Evolutionary conservation across 2,888 invertebrate species (phyloP).

Genomic region (Drosophila cognata): DNA sequence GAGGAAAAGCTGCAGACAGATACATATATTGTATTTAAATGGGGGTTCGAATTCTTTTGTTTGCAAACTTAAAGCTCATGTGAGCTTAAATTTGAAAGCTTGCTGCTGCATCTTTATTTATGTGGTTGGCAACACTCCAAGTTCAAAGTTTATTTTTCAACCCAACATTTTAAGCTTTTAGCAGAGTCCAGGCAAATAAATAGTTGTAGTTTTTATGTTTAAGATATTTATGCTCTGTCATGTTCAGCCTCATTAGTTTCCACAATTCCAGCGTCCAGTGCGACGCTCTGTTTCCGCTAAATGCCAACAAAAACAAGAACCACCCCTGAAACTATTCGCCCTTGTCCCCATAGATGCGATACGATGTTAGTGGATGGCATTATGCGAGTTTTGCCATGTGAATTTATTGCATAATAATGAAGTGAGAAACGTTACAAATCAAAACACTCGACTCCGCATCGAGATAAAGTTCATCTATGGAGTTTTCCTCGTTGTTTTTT

Average conservation of each 20-base stretch:
- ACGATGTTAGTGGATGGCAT: conserved; percentile 54
- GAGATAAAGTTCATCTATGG: conserved; percentile 63
- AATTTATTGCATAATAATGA: conserved; percentile 84
- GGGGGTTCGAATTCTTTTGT: not conserved
- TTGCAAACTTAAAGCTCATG: conserved; percentile 31
- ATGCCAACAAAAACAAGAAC: conserved; percentile 21
- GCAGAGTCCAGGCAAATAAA: conserved; percentile 5
- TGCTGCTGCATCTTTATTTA: not conserved
- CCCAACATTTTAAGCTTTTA: conserved; percentile 21
- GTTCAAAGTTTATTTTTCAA: conserved; percentile 28
- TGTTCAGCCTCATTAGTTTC: conserved; percentile 71
- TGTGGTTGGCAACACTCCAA: conserved; percentile 43
- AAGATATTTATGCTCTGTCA: conserved; percentile 47
- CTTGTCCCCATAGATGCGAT: conserved; percentile 42
- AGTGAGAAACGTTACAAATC: conserved; percentile 85
- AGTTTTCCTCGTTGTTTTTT: conserved; percentile 51
- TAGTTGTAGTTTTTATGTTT: conserved; percentile 2
- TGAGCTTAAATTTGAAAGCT: conserved; percentile 17
- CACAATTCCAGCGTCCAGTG: conserved; percentile 36
- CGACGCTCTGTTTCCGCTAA: conserved; percentile 64
- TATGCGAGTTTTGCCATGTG: conserved; percentile 57
- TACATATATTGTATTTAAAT: conserved; percentile 3
- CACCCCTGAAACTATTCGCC: conserved; percentile 26
- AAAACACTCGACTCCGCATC: conserved; percentile 83
- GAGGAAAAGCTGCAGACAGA: conserved; percentile 34